Base-by-base conservation (phyloP, 2,888 invertebrate genomes). In the Acleris cristana region DNA sequence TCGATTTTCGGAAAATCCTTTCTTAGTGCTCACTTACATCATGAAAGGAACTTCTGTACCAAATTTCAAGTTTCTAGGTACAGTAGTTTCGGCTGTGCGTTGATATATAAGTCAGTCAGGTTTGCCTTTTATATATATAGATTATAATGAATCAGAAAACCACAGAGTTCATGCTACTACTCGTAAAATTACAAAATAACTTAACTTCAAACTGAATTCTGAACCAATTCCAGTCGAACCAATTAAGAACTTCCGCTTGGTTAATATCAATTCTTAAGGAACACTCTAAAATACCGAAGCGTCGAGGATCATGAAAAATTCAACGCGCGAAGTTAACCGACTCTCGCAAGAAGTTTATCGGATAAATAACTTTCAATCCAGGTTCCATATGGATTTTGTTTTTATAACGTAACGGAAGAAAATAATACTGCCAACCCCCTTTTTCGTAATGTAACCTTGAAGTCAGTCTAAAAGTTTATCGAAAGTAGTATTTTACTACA, bases 341-440 rank as follows among this genome's bases (percentile, higher is more conserved):
- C 48, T 62, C 61, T 62, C 52, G 45, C 52, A 52, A 56, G 18
- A 66, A 66, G 61, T 66, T 66, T 66, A 62, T 66, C 56, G 61
- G 56, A 57, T 66, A 66, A 62, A 48, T 62, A 66, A 62, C 45
- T 62, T 62, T 34, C 3, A 61, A 66, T 66, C 40, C 30, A 30
- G 26, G 65, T 61, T 23, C 44, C 34, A 48, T 55, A 60, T 61
- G 60, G 60, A 55, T 65, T 65, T 30, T n/a, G 58, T 23, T 34
- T 55, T 60, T n/a, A 19, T 54, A 30, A 54, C 1, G 7, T 8
- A n/a, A 48, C 4, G 7, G 8, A 18, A 16, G 48, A 18, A 48
- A 48, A 48, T 45, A 8, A 18, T 8, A 45, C 1, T n/a, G n/a
- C n/a, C n/a, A n/a, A 45, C 2, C 0, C 1, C 1, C 1, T n/a